Evolutionary conservation across 2,888 invertebrate genomes (phyloP), one percentile per base, ranked within the genome.

Genomic region (Scaptomyza flava): DNA sequence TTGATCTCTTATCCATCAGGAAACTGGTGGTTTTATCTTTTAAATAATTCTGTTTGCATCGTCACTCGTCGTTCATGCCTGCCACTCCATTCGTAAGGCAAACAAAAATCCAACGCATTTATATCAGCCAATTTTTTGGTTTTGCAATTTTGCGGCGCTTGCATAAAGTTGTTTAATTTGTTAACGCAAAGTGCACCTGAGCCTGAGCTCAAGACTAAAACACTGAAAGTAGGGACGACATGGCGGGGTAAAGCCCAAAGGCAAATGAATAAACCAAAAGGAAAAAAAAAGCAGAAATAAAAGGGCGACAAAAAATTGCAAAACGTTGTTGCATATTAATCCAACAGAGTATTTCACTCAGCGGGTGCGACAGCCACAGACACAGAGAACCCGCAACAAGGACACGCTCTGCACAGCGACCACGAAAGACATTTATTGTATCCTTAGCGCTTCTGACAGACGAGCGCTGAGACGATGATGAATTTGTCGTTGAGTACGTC

Each of bases 401-500:
- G 56, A 76, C 57, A 65, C 52, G 58, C 52, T 34, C 58, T 51
- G 68, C 57, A 41, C 72, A 27, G 66, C 72, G 66, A 73, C 87
- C 84, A 70, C 80, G 80, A 87, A 85, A 82, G 82, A 85, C 84
- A 85, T 85, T 85, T 87, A 85, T 85, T 85, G 84, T 85, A 85
- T 85, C 86, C 82, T 85, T 87, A 85, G 85, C 68, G 82, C 79
- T 81, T 72, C 70, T 88, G 86, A 81, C 88, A 86, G 87, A 80
- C 80, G 86, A 81, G 87, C 77, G 87, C 77, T 80, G 87, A 86
- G 87, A 86, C 79, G 87, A 88, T 86, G 86, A 86, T 86, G 86
- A 86, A 86, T 86, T 86, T 77, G 81, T 75, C 63, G 62, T 61
- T 74, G 64, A 46, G 67, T 65, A 53, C 68, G 68, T 56, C 77